These are phyloP conservation scores for Siniperca scherzeri DNA, from an alignment of 2,797 vertebrate genomes.

Conservation along the genomic window DNA sequence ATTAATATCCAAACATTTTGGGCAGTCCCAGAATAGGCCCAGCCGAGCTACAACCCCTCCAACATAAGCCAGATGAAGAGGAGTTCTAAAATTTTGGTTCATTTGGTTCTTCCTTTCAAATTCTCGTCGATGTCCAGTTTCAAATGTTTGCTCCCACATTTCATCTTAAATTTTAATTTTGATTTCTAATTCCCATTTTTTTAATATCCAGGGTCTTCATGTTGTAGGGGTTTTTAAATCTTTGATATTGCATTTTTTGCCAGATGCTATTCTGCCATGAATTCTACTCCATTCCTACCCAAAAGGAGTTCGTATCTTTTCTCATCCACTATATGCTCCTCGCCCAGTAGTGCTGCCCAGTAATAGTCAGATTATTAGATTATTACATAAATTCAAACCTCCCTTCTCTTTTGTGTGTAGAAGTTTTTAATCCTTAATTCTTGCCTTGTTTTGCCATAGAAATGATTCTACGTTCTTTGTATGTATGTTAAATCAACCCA, in stretches of 20 bases:
- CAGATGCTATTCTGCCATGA: neutral
- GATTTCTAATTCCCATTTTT: neutral
- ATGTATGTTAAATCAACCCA: neutral
- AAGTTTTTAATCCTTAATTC: neutral
- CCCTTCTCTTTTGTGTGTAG: neutral
- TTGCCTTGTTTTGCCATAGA: neutral
- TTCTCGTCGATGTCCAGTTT: neutral
- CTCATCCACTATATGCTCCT: too few relatives aligned
- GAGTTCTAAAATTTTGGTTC: neutral
- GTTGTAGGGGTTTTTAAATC: neutral
- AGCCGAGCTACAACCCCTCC: neutral
- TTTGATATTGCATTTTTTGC: neutral
- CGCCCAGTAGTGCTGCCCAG: neutral
- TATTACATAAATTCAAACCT: neutral
- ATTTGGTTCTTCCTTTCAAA: neutral
- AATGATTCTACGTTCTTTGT: neutral
- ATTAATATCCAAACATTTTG: neutral
- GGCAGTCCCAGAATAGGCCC: neutral
- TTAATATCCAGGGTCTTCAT: neutral
- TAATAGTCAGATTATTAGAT: neutral
- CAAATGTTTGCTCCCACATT: neutral
- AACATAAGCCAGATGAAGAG: neutral
- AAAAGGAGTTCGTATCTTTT: neutral
- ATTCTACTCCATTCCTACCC: neutral
- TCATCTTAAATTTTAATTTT: neutral